These are phyloP conservation scores for Smithornis capensis DNA, from an alignment of 2,113 vertebrate genomes.

Conservation along the genomic window DNA sequence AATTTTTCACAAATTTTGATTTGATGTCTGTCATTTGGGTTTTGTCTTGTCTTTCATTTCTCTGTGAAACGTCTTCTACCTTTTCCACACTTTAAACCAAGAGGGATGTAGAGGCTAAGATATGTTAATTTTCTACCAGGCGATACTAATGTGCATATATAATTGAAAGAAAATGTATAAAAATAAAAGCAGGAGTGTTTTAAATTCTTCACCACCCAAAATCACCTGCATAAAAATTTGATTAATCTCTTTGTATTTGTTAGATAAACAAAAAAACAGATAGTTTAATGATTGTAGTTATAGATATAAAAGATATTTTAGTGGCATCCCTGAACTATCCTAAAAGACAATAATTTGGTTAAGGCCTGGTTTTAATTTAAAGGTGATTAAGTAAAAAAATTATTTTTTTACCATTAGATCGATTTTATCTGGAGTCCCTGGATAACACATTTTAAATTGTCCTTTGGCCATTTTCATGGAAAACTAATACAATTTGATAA, in stretches of 20 bases:
- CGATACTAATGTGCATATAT: neutral
- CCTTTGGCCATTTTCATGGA: neutral
- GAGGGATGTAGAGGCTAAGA: neutral
- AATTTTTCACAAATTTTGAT: neutral
- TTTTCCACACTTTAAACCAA: neutral
- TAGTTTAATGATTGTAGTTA: neutral
- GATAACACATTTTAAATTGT: neutral
- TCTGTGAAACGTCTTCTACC: neutral
- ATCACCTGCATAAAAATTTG: neutral
- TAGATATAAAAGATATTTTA: neutral
- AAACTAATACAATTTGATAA: neutral
- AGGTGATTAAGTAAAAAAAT: neutral
- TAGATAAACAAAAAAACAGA: neutral
- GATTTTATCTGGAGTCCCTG: neutral
- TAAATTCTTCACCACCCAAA: neutral
- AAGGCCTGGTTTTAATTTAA: neutral
- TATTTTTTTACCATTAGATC: neutral
- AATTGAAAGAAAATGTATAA: no score
- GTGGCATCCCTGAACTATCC: neutral
- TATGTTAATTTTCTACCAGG: neutral
- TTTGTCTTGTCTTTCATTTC: neutral
- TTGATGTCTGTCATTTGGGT: neutral
- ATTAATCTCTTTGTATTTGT: neutral
- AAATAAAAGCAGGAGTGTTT: fast-evolving
- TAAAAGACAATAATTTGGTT: neutral